A percentile compares a stretch with the other conserved stretches of the same genome.
Evolutionary conservation across 2,113 vertebrate species (phyloP).

Genomic region (Mola mola): DNA sequence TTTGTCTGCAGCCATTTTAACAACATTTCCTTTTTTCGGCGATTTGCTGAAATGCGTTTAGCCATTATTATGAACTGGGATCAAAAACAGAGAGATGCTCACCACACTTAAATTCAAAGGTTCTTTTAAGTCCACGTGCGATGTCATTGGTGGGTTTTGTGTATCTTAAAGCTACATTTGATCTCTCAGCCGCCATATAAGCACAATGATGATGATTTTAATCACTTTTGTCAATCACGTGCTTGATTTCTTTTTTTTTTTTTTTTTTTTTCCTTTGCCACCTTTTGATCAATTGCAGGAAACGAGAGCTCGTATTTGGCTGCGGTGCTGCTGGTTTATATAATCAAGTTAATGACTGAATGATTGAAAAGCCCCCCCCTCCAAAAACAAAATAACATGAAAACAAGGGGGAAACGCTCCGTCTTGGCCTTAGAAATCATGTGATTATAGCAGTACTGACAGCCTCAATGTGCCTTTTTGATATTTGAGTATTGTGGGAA

Average conservation of each 20-base stretch:
- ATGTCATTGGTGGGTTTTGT: no score
- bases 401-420: neutral
- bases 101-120: neutral
- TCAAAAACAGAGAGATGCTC: neutral
- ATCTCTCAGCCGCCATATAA: no score
- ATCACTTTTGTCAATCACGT: neutral
- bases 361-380: conserved; percentile 20
- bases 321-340: neutral
- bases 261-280: neutral
- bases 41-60: conserved; percentile 31
- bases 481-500: neutral
- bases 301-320: conserved; percentile 6
- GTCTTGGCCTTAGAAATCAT: conserved; percentile 1
- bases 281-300: conserved; percentile 6
- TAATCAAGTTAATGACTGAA: neutral
- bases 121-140: neutral
- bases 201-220: neutral
- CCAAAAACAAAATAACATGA: no score
- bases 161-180: neutral
- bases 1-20: conserved; percentile 34
- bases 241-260: neutral
- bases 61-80: neutral
- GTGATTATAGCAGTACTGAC: neutral
- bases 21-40: neutral
- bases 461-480: neutral